A percentile compares a stretch with the other conserved stretches of the same genome.
Evolutionary conservation across 2,113 vertebrate species (phyloP).

Genomic region (Morone saxatilis): DNA sequence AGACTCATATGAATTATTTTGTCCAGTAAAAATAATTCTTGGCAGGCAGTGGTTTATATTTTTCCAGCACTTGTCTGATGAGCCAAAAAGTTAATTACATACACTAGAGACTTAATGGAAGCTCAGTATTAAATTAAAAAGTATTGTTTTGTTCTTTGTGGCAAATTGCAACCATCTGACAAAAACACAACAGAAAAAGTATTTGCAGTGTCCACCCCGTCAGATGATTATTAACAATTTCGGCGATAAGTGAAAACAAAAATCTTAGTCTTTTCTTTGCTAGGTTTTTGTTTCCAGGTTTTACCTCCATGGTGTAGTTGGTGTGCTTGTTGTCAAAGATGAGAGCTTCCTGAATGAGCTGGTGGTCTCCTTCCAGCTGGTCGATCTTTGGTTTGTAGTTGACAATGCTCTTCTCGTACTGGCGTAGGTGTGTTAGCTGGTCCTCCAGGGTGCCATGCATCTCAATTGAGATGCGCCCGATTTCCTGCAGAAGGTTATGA

Average conservation of each 20-base stretch:
- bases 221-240: background rate
- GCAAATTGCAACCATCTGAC: background rate
- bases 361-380: conserved; percentile 97
- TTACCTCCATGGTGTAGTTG: conserved; percentile 99
- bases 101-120: conserved; percentile 2
- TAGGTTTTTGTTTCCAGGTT: background rate
- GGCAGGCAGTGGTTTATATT: conserved; percentile 14
- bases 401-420: conserved; percentile 98
- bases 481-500: conserved; percentile 86
- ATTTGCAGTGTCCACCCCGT: background rate
- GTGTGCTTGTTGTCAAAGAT: conserved; percentile 99
- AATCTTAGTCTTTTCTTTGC: background rate
- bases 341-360: conserved; percentile 97
- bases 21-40: conserved; percentile 32
- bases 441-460: conserved; percentile 98
- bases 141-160: conserved; percentile 16
- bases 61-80: conserved; percentile 20
- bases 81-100: conserved; percentile 23
- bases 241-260: background rate
- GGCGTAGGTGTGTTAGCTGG: conserved; percentile 94
- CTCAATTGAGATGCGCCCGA: conserved; percentile 98
- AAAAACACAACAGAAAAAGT: background rate
- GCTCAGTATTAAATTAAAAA: background rate
- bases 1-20: conserved; percentile 17
- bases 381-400: conserved; percentile 99